These are phyloP conservation scores for Smutsia temminckii DNA, from an alignment of 2,797 vertebrate genomes.

Conservation along the genomic window DNA sequence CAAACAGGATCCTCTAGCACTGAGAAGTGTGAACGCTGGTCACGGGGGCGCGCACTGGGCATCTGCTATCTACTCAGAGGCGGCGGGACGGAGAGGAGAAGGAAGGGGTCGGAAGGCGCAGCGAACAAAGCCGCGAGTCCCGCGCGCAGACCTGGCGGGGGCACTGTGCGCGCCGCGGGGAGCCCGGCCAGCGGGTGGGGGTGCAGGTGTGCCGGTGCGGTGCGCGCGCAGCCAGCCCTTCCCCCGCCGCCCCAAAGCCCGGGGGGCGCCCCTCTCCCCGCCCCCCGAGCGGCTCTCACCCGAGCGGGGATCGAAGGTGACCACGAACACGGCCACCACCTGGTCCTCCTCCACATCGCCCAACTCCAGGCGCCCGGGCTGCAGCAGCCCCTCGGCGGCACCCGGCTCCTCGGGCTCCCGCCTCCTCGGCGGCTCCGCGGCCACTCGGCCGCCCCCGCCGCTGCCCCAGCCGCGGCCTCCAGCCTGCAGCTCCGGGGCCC, in stretches of 20 bases:
- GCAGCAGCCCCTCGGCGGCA: constrained; percentile 79
- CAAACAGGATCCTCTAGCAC: background rate
- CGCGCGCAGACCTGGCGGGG: background rate
- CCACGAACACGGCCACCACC: constrained; percentile 96
- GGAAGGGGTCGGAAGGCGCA: background rate
- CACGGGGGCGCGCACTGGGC: background rate
- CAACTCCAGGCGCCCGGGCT: constrained; percentile 79
- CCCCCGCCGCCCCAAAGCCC: background rate
- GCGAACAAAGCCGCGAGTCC: constrained; percentile 57
- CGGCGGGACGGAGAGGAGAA: background rate
- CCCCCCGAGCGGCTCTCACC: constrained; percentile 85
- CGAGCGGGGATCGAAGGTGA: constrained; percentile 96
- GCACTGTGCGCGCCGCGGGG: background rate
- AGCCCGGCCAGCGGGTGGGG: background rate
- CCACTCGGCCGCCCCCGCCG: constrained; percentile 72
- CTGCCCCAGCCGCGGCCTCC: constrained; percentile 81
- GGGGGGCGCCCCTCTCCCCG: background rate
- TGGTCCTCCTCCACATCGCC: constrained; percentile 94
- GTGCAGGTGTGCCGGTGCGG: constrained; percentile 31
- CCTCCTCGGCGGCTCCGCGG: constrained; percentile 53
- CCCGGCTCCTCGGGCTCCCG: constrained; percentile 86
- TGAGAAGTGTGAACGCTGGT: background rate
- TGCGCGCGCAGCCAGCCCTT: constrained; percentile 51
- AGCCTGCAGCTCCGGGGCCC: constrained; percentile 79
- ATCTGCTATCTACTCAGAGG: background rate